Evolutionary conservation across 2,113 vertebrate genomes (phyloP).

Genomic region (Petrocephalus microphthalmus): DNA sequence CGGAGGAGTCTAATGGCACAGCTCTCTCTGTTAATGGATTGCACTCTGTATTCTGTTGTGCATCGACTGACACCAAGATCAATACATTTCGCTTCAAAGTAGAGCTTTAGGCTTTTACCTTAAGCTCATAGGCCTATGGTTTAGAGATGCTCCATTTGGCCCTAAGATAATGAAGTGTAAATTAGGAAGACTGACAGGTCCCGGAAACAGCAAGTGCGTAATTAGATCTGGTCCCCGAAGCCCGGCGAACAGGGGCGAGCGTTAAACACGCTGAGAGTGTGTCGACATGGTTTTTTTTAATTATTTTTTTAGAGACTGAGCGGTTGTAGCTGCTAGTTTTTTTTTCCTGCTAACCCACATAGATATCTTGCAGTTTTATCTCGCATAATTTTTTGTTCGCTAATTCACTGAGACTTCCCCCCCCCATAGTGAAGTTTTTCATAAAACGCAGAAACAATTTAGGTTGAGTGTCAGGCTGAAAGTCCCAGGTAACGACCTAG

Average conservation of each 20-base stretch:
- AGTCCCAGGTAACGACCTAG: background rate
- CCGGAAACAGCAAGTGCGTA: constrained; percentile 18
- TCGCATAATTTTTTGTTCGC: background rate
- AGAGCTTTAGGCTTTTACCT: constrained; percentile 23
- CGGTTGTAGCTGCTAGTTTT: background rate
- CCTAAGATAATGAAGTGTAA: constrained; percentile 30
- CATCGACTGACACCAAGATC: constrained; percentile 25
- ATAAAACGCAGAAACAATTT: background rate
- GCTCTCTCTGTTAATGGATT: constrained; percentile 31
- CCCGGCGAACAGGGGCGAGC: constrained; percentile 9
- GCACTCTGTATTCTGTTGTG: constrained; percentile 31
- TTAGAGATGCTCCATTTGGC: constrained; percentile 28
- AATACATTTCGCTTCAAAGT: constrained; percentile 34
- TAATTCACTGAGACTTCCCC: too few relatives aligned
- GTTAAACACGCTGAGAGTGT: background rate
- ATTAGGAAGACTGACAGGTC: constrained; percentile 23
- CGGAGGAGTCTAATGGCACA: constrained; percentile 31
- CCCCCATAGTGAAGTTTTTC: background rate
- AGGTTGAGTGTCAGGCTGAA: background rate
- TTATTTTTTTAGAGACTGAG: background rate
- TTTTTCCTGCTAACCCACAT: background rate
- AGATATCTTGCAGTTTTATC: background rate
- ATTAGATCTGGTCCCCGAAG: constrained; percentile 23
- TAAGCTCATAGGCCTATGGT: constrained; percentile 17
- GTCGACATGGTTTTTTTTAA: background rate